These are phyloP conservation scores for Bubalus kerabau DNA, from an alignment of 2,113 vertebrate species.

Conservation along the genomic window DNA sequence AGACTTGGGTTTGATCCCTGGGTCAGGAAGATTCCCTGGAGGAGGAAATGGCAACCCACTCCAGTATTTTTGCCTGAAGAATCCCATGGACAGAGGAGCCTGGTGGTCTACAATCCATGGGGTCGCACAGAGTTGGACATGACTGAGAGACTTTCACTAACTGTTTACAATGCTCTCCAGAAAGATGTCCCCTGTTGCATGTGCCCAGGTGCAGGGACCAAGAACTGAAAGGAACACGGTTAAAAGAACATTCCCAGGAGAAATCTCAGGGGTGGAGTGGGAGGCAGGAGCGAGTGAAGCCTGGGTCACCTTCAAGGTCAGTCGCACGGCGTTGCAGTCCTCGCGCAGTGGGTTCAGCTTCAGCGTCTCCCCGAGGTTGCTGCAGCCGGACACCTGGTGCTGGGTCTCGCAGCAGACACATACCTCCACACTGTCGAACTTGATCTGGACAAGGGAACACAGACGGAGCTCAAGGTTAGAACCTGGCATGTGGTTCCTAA, in stretches of 20 bases:
- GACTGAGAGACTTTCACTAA: not conserved
- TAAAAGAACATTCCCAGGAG: not conserved
- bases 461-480: conserved; percentile 45
- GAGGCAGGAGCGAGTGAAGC: not conserved
- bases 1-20: not conserved
- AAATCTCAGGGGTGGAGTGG: not conserved
- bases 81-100: not conserved
- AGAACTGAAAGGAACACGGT: not conserved
- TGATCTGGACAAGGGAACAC: conserved; percentile 80
- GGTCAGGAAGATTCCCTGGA: not conserved
- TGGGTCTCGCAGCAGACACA: conserved; percentile 97
- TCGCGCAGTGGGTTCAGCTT: conserved; percentile 94
- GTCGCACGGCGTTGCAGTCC: conserved; percentile 92
- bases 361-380: conserved; percentile 94
- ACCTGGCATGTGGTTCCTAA: not conserved
- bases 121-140: not conserved
- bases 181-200: not conserved
- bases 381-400: conserved; percentile 93
- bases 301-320: conserved; percentile 91
- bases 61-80: not conserved
- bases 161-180: fast-evolving
- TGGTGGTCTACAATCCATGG: not conserved
- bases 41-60: not conserved
- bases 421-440: conserved; percentile 95
- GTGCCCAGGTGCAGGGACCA: not conserved